Percentiles rank a stretch among this genome's conserved stretches.
These are phyloP conservation scores for Leptinotarsa tumamoca DNA, from an alignment of 2,888 invertebrate species.

Conservation along the genomic window DNA sequence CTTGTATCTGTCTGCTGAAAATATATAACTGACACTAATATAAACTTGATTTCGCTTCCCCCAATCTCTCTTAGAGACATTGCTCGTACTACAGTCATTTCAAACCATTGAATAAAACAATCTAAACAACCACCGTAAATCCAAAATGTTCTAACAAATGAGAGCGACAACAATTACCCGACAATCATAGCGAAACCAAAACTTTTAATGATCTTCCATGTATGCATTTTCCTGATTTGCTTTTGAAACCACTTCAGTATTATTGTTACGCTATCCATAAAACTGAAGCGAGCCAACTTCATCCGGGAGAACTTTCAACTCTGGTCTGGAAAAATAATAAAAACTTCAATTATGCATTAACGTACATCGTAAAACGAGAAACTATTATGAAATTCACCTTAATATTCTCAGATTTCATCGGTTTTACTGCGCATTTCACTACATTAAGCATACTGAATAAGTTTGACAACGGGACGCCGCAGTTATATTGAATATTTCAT, in stretches of 20 bases:
- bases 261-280: background rate
- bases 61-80: too few species aligned
- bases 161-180: background rate
- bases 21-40: too few species aligned
- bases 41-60: too few species aligned
- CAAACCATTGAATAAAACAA: too few species aligned
- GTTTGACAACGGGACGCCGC: conserved; percentile 5
- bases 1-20: too few species aligned
- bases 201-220: conserved; percentile 7
- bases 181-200: background rate
- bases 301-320: background rate
- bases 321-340: background rate
- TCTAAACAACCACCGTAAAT: too few species aligned
- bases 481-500: conserved; percentile 6
- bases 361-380: conserved; percentile 25
- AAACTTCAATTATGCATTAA: conserved; percentile 3
- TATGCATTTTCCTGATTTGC: conserved; percentile 5
- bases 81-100: too few species aligned
- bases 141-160: background rate
- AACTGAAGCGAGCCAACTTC: conserved; percentile 8
- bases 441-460: conserved; percentile 25
- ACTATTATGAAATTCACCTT: conserved; percentile 30
- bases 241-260: conserved; percentile 4
- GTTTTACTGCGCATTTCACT: conserved; percentile 29
- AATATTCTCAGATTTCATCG: conserved; percentile 28